phyloP scores from a whole-genome alignment of 2,888 invertebrate species.

The Pimpla rufipes region DNA sequence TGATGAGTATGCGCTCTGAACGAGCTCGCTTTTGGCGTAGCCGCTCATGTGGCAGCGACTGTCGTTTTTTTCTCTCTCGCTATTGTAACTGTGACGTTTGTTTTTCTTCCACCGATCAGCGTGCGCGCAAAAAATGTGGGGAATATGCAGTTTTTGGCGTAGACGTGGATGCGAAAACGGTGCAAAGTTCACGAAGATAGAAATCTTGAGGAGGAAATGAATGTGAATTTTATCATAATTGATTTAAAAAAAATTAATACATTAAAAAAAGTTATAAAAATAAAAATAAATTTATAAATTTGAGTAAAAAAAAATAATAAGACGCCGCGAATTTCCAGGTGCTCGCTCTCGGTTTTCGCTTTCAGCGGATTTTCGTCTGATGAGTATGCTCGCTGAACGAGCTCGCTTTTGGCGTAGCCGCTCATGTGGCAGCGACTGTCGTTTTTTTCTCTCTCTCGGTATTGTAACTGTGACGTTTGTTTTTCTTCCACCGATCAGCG shows the following conservation, averaged over 20 bases:
- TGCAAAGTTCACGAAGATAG: background rate
- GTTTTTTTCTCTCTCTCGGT: background rate
- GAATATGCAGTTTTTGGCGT: background rate
- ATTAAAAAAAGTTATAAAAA: no score
- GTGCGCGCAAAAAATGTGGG: background rate
- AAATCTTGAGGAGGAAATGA: no score
- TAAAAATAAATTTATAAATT: no score
- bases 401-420: background rate
- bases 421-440: background rate
- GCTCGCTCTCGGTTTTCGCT: constrained; percentile 2
- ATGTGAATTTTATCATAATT: no score
- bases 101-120: no score
- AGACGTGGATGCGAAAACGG: background rate
- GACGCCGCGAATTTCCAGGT: constrained; percentile 10
- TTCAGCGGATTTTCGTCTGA: constrained; percentile 3
- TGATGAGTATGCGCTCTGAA: background rate
- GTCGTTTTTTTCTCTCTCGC: background rate
- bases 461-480: background rate
- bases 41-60: background rate
- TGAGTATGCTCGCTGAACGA: background rate
- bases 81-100: background rate
- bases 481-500: no score
- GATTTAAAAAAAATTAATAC: no score
- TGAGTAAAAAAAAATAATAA: no score
- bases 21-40: background rate